These are phyloP conservation scores for Lateolabrax maculatus DNA, from an alignment of 2,797 vertebrate genomes.

Conservation along the genomic window DNA sequence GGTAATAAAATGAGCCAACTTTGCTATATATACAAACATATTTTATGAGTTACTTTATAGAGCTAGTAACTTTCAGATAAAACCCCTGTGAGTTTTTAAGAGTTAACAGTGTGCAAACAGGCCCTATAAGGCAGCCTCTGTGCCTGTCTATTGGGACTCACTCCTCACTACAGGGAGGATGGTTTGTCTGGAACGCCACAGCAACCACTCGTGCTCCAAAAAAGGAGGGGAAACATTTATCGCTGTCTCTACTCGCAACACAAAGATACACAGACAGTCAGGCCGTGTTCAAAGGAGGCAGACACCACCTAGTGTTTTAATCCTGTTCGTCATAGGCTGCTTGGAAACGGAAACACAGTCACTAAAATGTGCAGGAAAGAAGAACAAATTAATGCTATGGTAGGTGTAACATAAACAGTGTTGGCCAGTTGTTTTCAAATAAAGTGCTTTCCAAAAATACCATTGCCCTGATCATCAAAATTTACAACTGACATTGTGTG, in stretches of 20 bases:
- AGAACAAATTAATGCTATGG: conserved; percentile 9
- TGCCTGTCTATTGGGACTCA: conserved; percentile 54
- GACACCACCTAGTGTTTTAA: not conserved
- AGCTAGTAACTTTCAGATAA: conserved; percentile 47
- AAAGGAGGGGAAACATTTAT: conserved; percentile 82
- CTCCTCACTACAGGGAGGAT: conserved; percentile 61
- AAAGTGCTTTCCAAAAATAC: conserved; percentile 18
- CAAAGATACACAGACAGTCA: conserved; percentile 55
- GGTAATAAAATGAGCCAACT: conserved; percentile 22
- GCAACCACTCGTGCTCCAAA: conserved; percentile 74
- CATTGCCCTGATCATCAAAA: conserved; percentile 5
- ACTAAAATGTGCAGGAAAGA: not conserved
- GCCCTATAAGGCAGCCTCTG: conserved; percentile 73
- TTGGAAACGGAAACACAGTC: conserved; percentile 7
- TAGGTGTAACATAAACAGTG: conserved; percentile 3
- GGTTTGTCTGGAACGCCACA: conserved; percentile 54
- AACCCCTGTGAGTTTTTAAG: conserved; percentile 38
- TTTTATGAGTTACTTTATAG: conserved; percentile 59
- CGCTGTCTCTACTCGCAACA: conserved; percentile 37
- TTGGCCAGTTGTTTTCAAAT: conserved; percentile 6
- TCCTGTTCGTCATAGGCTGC: conserved; percentile 17
- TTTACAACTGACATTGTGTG: conserved; percentile 11
- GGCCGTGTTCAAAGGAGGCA: conserved; percentile 25
- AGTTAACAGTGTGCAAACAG: conserved; percentile 57
- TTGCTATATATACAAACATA: conserved; percentile 30